Evolutionary conservation across 2,888 invertebrate genomes (phyloP), one percentile per base, ranked within the genome.

Genomic region (Chymomyza fuscimana): DNA sequence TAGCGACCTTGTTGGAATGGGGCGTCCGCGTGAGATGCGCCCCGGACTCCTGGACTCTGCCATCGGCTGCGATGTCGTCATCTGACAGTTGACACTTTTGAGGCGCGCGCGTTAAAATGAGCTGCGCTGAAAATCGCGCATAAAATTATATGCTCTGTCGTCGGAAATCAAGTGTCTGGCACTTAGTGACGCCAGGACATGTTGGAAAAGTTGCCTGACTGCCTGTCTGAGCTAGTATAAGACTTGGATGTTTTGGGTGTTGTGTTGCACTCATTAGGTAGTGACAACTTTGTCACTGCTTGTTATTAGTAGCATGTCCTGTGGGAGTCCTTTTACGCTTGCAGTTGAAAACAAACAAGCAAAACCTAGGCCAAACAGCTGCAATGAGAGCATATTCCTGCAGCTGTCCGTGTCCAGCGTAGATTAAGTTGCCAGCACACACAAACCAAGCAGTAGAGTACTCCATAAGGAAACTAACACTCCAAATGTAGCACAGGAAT

Each of bases 261-360:
- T 73, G 65, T 65, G 77, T 85, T 85, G 82, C 86, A 81, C 67
- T 82, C 83, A 87, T 87, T 87, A 85, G 78, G 81, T 85, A 85
- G 82, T 87, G 87, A 81, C 78, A 76, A 79, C 78, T 77, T 19
- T 60, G 80, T 63, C 67, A 60, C 71, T n/a, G 77, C 78, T 69
- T 70, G 78, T 86, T 79, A 85, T 81, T 81, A 81, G 85, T 74
- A 73, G 73, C 66, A 63, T 71, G 73, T 85, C 81, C 81, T 80
- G 72, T 51, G 82, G 82, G 84, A 78, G 76, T 85, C 81, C 74
- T 81, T 76, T 67, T 59, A 62, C 36, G 56, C 9, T 22, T 52
- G 56, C 63, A 40, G 65, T 22, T 66, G 71, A 82, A 73, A 69
- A 67, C 78, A 64, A 66, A 78, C 78, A 64, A 58, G 84, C 77